Evolutionary conservation across 2,797 vertebrate species (phyloP).

Genomic region (Heliangelus exortis): DNA sequence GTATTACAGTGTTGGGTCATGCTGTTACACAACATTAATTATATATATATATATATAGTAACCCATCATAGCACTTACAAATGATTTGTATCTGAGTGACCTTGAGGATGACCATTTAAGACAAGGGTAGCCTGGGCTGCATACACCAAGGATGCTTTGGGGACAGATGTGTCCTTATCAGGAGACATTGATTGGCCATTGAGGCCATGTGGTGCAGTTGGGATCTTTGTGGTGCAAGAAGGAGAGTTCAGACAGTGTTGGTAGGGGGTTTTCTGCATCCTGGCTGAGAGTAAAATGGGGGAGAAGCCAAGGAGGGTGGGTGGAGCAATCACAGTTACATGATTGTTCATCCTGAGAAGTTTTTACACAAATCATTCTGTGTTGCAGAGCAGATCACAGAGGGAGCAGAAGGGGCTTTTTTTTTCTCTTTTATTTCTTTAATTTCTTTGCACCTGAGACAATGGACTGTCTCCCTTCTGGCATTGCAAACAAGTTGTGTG

Average conservation of each 20-base stretch:
- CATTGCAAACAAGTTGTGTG: not conserved
- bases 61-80: not conserved
- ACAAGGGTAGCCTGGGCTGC: not conserved
- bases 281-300: not conserved
- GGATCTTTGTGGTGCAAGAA: not conserved
- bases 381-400: not conserved
- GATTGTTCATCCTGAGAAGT: not conserved
- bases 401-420: not conserved
- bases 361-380: not conserved
- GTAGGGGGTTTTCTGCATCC: not conserved
- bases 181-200: rapidly evolving
- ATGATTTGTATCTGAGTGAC: not conserved
- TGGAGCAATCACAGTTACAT: not conserved
- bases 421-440: not conserved
- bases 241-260: not conserved
- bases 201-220: rapidly evolving
- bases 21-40: constrained; percentile 42
- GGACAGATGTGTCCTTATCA: not conserved
- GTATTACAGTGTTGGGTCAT: not conserved
- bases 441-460: not conserved
- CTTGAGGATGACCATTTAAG: not conserved
- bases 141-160: rapidly evolving
- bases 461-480: not conserved
- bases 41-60: not conserved
- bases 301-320: not conserved